Percentiles rank a stretch among this genome's conserved stretches.
These are phyloP conservation scores for Atrichornis clamosus DNA, from an alignment of 2,113 vertebrate genomes.

Conservation along the genomic window DNA sequence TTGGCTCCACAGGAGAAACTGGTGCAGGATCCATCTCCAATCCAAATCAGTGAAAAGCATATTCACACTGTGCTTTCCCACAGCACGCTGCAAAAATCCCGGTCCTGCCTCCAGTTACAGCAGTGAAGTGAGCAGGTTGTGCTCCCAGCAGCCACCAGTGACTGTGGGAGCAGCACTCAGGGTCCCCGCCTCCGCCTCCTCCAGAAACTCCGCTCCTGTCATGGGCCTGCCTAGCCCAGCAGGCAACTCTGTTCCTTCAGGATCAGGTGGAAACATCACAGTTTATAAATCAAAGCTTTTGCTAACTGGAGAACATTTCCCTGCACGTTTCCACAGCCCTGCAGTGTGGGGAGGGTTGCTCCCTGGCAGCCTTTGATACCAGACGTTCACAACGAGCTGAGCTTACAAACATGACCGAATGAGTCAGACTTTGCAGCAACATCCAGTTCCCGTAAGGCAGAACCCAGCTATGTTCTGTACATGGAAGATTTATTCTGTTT, in stretches of 20 bases:
- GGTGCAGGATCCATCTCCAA: not conserved
- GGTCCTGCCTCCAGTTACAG: not conserved
- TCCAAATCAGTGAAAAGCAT: not conserved
- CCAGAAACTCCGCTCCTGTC: not conserved
- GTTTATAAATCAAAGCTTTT: slow-evolving; percentile 32
- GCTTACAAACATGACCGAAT: not conserved
- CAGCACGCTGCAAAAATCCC: fast-evolving
- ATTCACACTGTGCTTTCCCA: not conserved
- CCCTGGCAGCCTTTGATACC: not conserved
- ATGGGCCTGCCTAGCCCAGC: not conserved
- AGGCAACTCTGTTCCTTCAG: slow-evolving; percentile 11
- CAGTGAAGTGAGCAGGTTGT: not conserved
- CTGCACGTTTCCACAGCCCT: not conserved
- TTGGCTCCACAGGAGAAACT: not conserved
- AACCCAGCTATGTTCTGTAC: not conserved
- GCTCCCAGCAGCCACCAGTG: not conserved
- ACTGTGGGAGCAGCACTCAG: fast-evolving
- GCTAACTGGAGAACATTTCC: not conserved
- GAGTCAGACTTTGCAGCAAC: not conserved
- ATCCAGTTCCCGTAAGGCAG: slow-evolving; percentile 10
- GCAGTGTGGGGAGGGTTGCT: not conserved
- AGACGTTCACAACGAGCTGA: not conserved
- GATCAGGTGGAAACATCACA: not conserved
- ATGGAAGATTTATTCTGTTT: slow-evolving; percentile 6
- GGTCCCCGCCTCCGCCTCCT: not conserved